Percentiles rank a stretch among this genome's conserved stretches.
Evolutionary conservation across 1,140 invertebrate species (phyloP).

Genomic region (Leguminivora glycinivorella): DNA sequence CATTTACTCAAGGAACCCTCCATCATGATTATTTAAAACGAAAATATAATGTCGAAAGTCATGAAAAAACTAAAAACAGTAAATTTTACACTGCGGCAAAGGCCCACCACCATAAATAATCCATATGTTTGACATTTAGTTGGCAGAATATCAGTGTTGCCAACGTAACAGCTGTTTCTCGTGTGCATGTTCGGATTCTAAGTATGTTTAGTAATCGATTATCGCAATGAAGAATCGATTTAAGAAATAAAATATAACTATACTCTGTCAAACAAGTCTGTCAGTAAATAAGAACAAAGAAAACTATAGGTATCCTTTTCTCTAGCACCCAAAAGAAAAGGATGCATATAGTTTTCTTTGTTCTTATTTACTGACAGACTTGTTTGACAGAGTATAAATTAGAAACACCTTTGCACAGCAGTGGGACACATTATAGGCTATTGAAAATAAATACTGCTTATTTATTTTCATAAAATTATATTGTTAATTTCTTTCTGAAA

Average conservation of each 20-base stretch:
- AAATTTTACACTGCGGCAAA: slow-evolving; percentile 62
- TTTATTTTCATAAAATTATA: too few species aligned
- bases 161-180: slow-evolving; percentile 36
- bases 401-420: too few species aligned
- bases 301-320: too few species aligned
- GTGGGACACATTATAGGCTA: too few species aligned
- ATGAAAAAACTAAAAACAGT: slow-evolving; percentile 64
- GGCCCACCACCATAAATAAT: slow-evolving; percentile 64
- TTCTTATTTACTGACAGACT: too few species aligned
- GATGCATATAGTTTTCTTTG: too few species aligned
- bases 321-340: too few species aligned
- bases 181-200: slow-evolving; percentile 26
- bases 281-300: too few species aligned
- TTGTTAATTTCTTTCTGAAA: too few species aligned
- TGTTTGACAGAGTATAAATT: too few species aligned
- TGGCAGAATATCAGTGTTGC: slow-evolving; percentile 41
- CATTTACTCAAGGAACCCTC: slow-evolving; percentile 99
- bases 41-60: slow-evolving; percentile 50
- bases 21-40: slow-evolving; percentile 82
- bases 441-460: too few species aligned
- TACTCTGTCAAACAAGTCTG: too few species aligned
- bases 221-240: not conserved
- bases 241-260: slow-evolving; percentile 22
- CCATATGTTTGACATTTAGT: slow-evolving; percentile 64
- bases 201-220: not conserved